A percentile compares a stretch with the other conserved stretches of the same genome.
Conservation (phyloP, 2,113 vertebrate species). For the Stegostoma tigrinum region DNA sequence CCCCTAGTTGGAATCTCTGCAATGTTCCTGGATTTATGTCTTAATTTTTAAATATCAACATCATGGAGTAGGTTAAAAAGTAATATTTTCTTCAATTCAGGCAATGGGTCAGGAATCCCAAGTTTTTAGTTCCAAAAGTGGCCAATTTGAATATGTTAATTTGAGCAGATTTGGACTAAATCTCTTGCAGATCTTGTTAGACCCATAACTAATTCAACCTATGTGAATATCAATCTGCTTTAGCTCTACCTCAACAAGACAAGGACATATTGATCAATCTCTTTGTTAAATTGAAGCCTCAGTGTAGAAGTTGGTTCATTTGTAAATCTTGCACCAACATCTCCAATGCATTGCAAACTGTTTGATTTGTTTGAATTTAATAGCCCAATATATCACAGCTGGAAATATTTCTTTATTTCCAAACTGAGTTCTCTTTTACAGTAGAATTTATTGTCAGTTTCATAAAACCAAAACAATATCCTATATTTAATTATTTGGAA, state of each 20-base stretch:
- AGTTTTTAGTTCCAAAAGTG: background rate
- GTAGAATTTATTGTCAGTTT: background rate
- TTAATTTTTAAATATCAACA: background rate
- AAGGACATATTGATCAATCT: background rate
- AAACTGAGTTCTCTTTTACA: background rate
- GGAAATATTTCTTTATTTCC: conserved; percentile 1
- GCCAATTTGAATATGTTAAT: background rate
- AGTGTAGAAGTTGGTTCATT: background rate
- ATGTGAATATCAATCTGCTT: background rate
- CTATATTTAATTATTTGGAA: background rate
- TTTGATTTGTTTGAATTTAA: conserved; percentile 21
- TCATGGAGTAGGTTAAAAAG: background rate
- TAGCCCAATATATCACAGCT: background rate
- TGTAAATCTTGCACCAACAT: background rate
- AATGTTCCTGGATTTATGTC: background rate
- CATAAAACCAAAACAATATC: background rate
- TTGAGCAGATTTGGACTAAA: background rate
- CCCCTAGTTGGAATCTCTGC: no score
- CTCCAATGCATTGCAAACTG: background rate
- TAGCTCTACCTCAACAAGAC: background rate
- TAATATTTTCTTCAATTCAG: background rate
- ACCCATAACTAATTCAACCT: background rate
- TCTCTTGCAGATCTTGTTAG: background rate
- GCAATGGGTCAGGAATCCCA: background rate
- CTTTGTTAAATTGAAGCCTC: background rate